These are phyloP conservation scores for Folsomia manolachei DNA, from an alignment of 2,888 invertebrate species.

Conservation along the genomic window DNA sequence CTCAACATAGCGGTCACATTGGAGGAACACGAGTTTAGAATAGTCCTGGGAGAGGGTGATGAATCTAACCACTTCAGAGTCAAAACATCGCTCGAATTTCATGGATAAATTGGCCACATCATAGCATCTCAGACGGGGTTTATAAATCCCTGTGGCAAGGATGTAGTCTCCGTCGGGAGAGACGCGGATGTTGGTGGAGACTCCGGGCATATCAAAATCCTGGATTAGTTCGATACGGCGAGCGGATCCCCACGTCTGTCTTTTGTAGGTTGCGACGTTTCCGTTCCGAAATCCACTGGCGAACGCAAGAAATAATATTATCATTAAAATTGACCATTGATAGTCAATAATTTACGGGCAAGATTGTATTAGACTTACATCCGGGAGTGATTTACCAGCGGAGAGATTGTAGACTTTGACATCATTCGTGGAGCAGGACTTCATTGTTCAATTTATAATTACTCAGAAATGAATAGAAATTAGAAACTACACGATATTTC, in stretches of 20 bases:
- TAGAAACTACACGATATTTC: too few species aligned
- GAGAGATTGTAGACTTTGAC: slow-evolving; percentile 97
- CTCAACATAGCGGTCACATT: slow-evolving; percentile 88
- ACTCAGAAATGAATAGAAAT: too few species aligned
- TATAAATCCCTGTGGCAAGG: slow-evolving; percentile 90
- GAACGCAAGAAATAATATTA: too few species aligned
- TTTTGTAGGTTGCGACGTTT: slow-evolving; percentile 77
- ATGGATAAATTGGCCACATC: slow-evolving; percentile 93
- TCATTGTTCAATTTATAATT: slow-evolving; percentile 74
- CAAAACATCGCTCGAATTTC: slow-evolving; percentile 97
- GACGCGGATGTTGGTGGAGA: slow-evolving; percentile 78
- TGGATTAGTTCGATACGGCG: slow-evolving; percentile 93
- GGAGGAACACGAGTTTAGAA: slow-evolving; percentile 86
- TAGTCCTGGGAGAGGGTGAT: slow-evolving; percentile 92
- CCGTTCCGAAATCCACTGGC: slow-evolving; percentile 84
- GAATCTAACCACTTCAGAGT: slow-evolving; percentile 93
- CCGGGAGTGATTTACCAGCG: slow-evolving; percentile 92
- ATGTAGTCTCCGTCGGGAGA: slow-evolving; percentile 91
- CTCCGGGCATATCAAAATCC: slow-evolving; percentile 98
- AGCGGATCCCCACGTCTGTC: slow-evolving; percentile 84
- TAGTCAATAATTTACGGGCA: background rate
- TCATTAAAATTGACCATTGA: slow-evolving; percentile 5
- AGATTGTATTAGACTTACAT: slow-evolving; percentile 64
- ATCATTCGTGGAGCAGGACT: slow-evolving; percentile 88
- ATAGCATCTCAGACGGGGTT: slow-evolving; percentile 91